phyloP scores from a whole-genome alignment of 2,797 vertebrate species.

The Lophotriccus pileatus region DNA sequence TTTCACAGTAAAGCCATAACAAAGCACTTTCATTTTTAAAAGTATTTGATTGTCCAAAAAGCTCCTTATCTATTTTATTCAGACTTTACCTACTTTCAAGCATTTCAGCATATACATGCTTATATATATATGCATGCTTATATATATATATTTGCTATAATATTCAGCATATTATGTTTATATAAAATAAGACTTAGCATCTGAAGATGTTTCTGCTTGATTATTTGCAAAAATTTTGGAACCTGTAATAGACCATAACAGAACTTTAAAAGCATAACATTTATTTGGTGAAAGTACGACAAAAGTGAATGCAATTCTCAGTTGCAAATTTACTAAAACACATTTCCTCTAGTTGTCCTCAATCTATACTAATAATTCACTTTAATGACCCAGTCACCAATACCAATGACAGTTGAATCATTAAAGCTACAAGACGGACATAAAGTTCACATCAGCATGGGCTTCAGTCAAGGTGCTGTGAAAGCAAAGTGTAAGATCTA shows the following conservation, averaged over 20 bases:
- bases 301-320: neutral
- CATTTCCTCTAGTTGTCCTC: neutral
- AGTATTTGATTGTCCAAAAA: neutral
- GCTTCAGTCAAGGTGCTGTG: neutral
- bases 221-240: neutral
- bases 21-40: neutral
- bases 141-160: too few species aligned
- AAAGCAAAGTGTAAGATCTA: neutral
- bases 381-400: neutral
- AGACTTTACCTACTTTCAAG: neutral
- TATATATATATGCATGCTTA: too few species aligned
- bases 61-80: neutral
- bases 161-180: neutral
- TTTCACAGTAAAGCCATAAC: neutral
- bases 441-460: neutral
- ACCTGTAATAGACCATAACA: neutral
- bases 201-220: neutral
- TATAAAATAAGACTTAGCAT: neutral
- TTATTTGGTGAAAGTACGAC: neutral
- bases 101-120: neutral
- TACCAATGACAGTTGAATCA: neutral
- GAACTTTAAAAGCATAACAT: neutral
- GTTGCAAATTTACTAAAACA: neutral
- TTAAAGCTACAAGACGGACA: neutral
- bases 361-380: neutral